Percentiles rank a stretch among this genome's conserved stretches.
Evolutionary conservation across 2,888 invertebrate species (phyloP).

Genomic region (Drosophila eohydei): DNA sequence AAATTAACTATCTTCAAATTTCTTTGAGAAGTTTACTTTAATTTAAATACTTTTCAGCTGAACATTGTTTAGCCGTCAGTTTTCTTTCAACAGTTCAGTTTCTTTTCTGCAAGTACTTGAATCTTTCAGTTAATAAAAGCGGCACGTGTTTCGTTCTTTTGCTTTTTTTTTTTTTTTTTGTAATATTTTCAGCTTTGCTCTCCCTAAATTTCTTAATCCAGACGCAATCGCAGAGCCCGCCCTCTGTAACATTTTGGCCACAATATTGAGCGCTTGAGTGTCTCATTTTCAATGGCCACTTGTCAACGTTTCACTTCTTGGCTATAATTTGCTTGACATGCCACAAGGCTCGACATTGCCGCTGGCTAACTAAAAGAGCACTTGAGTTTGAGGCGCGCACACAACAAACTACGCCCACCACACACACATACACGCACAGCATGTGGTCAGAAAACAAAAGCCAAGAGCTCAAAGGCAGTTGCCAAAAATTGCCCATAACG

Average conservation of each 20-base stretch:
- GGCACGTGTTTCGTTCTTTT: constrained; percentile 17
- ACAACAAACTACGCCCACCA: constrained; percentile 37
- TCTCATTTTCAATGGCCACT: constrained; percentile 68
- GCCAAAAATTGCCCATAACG: constrained; percentile 77
- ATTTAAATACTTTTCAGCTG: background rate
- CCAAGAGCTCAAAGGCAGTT: constrained; percentile 58
- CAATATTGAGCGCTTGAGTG: constrained; percentile 45
- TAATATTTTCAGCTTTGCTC: constrained; percentile 2
- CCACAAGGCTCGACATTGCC: constrained; percentile 55
- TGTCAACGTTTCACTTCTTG: constrained; percentile 52
- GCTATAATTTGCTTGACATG: constrained; percentile 59
- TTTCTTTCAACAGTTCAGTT: background rate
- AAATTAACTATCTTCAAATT: too few species aligned
- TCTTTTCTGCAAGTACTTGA: background rate
- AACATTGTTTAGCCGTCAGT: background rate
- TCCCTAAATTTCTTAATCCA: constrained; percentile 10
- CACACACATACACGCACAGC: constrained; percentile 24
- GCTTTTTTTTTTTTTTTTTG: background rate
- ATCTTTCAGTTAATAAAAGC: constrained; percentile 9
- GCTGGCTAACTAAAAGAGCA: constrained; percentile 50
- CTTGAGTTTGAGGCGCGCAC: constrained; percentile 42
- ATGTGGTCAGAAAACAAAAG: constrained; percentile 71
- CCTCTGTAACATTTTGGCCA: background rate
- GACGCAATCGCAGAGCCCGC: background rate
- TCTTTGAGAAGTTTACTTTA: background rate